Base-by-base conservation (phyloP, 2,888 invertebrate genomes). In the Tetanocera ferruginea region DNA sequence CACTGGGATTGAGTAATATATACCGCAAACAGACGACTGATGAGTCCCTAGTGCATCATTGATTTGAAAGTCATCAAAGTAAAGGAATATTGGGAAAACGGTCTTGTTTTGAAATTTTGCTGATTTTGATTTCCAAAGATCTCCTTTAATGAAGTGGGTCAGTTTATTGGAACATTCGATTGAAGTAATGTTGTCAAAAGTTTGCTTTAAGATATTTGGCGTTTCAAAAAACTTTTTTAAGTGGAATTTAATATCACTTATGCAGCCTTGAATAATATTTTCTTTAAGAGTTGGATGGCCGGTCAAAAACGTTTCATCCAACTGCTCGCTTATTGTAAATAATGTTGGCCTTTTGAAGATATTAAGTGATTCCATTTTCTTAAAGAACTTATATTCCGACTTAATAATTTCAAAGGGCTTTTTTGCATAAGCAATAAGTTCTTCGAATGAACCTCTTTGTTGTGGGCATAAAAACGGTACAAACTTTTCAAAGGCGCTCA, bases 1-100 rank as follows among this genome's bases (percentile, higher is more conserved):
- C 55, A 80, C 80, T 73, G 77, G 79, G 67, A 80, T n/a, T 28
- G 80, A 78, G 60, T 74, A 80, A 77, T 80, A 80, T 74, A 81
- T 81, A 43, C 80, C 79, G 69, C 80, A 80, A 64, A 76, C 55
- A 11, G 80, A 80, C n/a, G 71, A 37, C 52, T 79, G 74, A 70
- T 78, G 76, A 67, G 79, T 28, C 23, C 80, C 79, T 70, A 79
- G 69, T 19, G 78, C 70, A 52, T 78, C 77, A 75, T 80, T 80
- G 37, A 76, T 77, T 79, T 78, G 76, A 79, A 81, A 81, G 25
- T 72, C 76, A 64, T 81, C 80, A 62, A 79, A 77, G 51, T 79
- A 79, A 14, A 80, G 62, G 66, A 75, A 79, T 49, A 78, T 67
- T 28, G 79, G 80, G 52, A 80, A 78, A 74, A 80, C 67, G 11